Evolutionary conservation across 2,888 invertebrate genomes (phyloP), one percentile per base, ranked within the genome.

Genomic region (Thera britannica): DNA sequence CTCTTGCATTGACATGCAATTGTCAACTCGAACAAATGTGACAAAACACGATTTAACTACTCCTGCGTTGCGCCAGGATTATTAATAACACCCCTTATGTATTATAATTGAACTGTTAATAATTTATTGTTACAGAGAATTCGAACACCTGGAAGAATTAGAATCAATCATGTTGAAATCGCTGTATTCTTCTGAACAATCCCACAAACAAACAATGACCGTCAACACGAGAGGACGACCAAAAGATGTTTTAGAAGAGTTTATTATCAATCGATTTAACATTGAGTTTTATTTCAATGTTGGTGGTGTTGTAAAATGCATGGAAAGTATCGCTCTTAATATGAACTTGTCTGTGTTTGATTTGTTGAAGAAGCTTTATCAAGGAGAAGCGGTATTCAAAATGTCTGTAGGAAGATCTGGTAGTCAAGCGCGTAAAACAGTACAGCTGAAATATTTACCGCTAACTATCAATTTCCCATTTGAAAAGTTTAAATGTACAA

Each of bases 301-400:
- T 9, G 41, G 63, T 9, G 54, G 70, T 44, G 41, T 70, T 38
- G 8, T 61, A 54, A 11, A 57, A 35, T 67, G 66, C 12, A 8
- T 70, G 23, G 70, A 70, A 54, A 66, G 64, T 12, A 57, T 70
- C 2, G 66, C 70, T 7, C 1, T 2, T 36, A 41, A 12, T 44
- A 70, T 66, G 70, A 48, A 36, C n/a, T 12, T 49, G 48, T 51
- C 70, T 6, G 63, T 70, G 3, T 36, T 66, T 4, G 49, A 57
- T 3, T 61, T 70, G 44, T 23, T 70, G 49, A 66, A 64, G 6
- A 56, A 63, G 4, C 2, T 70, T 2, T 70, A 70, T 38, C 41
- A 58, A 61, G 66, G 70, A 1, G 60, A 70, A 23, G 63, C 60
- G 23, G 70, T 70, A 2, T 61, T 70, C 49, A 70, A 67, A 70